phyloP scores from a whole-genome alignment of 2,888 invertebrate genomes.

The Drosophila barbarae region DNA sequence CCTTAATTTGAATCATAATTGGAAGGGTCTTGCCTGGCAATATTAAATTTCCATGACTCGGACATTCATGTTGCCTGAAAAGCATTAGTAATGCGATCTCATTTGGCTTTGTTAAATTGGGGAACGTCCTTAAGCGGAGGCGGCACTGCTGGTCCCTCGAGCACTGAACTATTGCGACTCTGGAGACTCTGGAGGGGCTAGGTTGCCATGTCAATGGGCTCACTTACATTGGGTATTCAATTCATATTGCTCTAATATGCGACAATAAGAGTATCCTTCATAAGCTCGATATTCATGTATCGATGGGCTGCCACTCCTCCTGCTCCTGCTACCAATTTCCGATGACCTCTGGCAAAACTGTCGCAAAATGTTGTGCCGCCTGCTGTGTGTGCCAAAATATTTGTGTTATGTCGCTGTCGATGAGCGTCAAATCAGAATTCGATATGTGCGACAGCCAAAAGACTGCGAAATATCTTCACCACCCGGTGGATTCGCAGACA shows the following conservation, averaged over 20 bases:
- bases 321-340: constrained; percentile 6
- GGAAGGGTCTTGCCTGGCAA: neutral
- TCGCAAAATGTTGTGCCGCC: constrained; percentile 38
- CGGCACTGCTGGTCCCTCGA: neutral
- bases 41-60: constrained; percentile 6
- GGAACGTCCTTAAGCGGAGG: neutral
- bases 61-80: constrained; percentile 6
- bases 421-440: constrained; percentile 54
- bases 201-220: constrained; percentile 39
- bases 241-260: constrained; percentile 43
- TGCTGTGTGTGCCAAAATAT: constrained; percentile 52
- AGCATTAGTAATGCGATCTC: constrained; percentile 31
- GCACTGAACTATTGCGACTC: constrained; percentile 1
- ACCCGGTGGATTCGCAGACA: neutral
- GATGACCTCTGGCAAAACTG: constrained; percentile 50
- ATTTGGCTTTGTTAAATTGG: constrained; percentile 26
- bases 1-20: neutral
- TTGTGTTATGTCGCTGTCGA: constrained; percentile 43
- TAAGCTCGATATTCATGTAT: constrained; percentile 29
- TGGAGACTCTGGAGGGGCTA: neutral
- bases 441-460: constrained; percentile 44
- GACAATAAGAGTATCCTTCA: constrained; percentile 40
- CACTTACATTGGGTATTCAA: constrained; percentile 33
- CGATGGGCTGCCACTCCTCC: neutral
- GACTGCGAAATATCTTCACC: constrained; percentile 13